Conservation (phyloP, 2,113 vertebrate genomes). For the Leucosticte australis region DNA sequence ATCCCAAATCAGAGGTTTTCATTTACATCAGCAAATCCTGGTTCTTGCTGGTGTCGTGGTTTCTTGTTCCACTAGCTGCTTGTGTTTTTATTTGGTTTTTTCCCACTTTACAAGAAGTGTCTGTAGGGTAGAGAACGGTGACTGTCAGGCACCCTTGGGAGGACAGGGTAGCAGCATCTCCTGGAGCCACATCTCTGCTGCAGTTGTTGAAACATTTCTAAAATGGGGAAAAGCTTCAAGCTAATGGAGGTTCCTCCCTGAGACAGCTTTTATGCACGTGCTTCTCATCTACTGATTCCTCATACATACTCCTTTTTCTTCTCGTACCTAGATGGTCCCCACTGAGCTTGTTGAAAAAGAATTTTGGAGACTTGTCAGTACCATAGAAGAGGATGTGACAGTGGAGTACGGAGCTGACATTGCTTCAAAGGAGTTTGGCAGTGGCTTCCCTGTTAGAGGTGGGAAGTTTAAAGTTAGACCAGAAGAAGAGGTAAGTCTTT, state of each 20-base stretch:
- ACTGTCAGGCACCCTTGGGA: neutral
- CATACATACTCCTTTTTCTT: neutral
- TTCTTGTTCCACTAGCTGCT: neutral
- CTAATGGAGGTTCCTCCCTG: neutral
- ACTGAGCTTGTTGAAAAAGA: conserved; percentile 98
- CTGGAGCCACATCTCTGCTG: neutral
- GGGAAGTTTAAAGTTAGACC: conserved; percentile 88
- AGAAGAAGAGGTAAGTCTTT: conserved; percentile 86
- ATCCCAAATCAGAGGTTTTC: neutral
- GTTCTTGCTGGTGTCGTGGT: neutral
- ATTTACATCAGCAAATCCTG: fast-evolving
- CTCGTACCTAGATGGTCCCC: conserved; percentile 88
- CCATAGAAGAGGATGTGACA: conserved; percentile 96
- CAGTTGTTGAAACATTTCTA: neutral
- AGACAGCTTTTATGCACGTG: neutral
- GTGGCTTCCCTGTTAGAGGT: conserved; percentile 92
- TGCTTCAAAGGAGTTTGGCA: conserved; percentile 97
- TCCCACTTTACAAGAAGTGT: neutral
- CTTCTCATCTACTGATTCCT: neutral
- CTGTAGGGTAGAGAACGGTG: neutral
- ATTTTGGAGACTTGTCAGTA: conserved; percentile 96
- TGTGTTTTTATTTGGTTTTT: neutral
- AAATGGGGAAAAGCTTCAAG: neutral
- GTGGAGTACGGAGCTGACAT: conserved; percentile 98
- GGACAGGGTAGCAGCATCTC: neutral